phyloP scores from a whole-genome alignment of 1,140 invertebrate species.

The Bombus consobrinus region DNA sequence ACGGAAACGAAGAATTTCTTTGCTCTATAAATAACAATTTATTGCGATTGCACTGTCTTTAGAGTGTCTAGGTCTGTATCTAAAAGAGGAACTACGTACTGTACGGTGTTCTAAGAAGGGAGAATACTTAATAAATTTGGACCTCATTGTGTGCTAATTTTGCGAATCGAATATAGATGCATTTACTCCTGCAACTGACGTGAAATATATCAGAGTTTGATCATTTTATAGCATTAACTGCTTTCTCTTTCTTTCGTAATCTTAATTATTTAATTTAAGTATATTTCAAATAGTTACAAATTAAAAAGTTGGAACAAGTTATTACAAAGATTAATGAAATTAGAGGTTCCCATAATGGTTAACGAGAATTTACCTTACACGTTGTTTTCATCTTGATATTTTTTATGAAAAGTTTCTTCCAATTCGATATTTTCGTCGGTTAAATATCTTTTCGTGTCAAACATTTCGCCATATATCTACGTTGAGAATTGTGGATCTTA shows the following conservation, averaged over 20 bases:
- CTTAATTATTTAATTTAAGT: background rate
- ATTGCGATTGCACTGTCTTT: slow-evolving; percentile 36
- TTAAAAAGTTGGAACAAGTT: too few species aligned
- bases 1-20: slow-evolving; percentile 11
- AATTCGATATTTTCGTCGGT: too few species aligned
- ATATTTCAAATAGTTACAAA: too few species aligned
- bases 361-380: too few species aligned
- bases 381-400: too few species aligned
- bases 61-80: slow-evolving; percentile 29
- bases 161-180: background rate
- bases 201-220: background rate
- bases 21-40: slow-evolving; percentile 45
- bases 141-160: slow-evolving; percentile 46
- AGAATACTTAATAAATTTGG: slow-evolving; percentile 46
- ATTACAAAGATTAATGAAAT: too few species aligned
- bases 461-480: too few species aligned
- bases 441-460: too few species aligned
- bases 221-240: too few species aligned
- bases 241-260: background rate
- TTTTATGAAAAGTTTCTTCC: too few species aligned
- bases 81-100: slow-evolving; percentile 32
- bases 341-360: too few species aligned
- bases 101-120: background rate
- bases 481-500: too few species aligned
- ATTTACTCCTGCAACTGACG: background rate